These are phyloP conservation scores for Leptinotarsa undecemlineata DNA, from an alignment of 1,140 invertebrate genomes.

Conservation along the genomic window DNA sequence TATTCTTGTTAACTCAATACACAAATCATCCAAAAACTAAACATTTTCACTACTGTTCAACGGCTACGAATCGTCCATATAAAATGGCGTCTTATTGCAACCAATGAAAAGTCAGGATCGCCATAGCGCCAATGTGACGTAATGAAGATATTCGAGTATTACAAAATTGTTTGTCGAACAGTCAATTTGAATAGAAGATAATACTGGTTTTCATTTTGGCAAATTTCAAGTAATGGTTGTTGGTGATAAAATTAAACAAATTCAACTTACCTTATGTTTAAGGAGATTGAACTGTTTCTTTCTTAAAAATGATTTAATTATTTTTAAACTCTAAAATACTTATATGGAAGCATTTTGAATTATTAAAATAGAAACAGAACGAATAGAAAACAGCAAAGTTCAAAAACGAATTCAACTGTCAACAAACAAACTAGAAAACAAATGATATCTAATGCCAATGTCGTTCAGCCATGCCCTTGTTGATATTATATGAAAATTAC, in stretches of 20 bases:
- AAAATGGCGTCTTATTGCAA: constrained; percentile 24
- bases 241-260: not conserved
- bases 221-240: too few species aligned
- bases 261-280: constrained; percentile 23
- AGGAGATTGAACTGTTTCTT: not conserved
- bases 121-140: constrained; percentile 29
- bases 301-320: constrained; percentile 14
- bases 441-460: not conserved
- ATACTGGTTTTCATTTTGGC: too few species aligned
- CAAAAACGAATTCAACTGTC: constrained; percentile 32
- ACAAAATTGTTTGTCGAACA: not conserved
- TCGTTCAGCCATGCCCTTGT: too few species aligned
- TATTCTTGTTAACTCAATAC: constrained; percentile 15
- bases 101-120: constrained; percentile 15
- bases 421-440: constrained; percentile 23
- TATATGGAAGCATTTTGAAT: constrained; percentile 28
- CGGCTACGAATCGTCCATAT: constrained; percentile 23
- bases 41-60: constrained; percentile 22
- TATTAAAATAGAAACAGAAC: constrained; percentile 26
- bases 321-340: constrained; percentile 26
- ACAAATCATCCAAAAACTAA: constrained; percentile 27
- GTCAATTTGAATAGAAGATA: not conserved
- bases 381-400: constrained; percentile 25
- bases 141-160: not conserved
- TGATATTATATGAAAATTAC: too few species aligned